Evolutionary conservation across 2,888 invertebrate genomes (phyloP).

Genomic region (Pristionchus japonicus): DNA sequence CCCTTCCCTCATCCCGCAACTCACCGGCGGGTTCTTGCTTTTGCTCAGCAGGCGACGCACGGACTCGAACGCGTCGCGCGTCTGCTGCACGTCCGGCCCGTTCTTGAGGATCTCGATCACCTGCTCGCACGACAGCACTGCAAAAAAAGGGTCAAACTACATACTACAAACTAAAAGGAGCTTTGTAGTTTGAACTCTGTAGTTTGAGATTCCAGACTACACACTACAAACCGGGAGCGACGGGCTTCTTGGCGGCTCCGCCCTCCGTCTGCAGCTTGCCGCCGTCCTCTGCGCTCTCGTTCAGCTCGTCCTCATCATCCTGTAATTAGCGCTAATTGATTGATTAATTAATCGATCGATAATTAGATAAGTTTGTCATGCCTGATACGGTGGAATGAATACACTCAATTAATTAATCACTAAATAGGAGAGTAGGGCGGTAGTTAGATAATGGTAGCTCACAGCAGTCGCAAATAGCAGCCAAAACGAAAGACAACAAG

Average conservation of each 20-base stretch:
- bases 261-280: constrained; percentile 34
- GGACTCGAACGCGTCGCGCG: constrained; percentile 65
- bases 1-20: neutral
- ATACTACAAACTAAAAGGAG: neutral
- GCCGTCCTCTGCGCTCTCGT: constrained; percentile 47
- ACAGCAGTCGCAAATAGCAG: neutral
- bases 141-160: neutral
- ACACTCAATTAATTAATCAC: too few species aligned
- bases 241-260: neutral
- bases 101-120: constrained; percentile 60
- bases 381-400: too few species aligned
- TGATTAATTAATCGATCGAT: neutral
- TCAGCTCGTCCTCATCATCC: constrained; percentile 49
- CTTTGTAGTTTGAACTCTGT: neutral
- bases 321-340: constrained; percentile 9
- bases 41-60: constrained; percentile 87
- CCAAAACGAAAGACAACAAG: neutral
- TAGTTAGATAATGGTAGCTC: neutral
- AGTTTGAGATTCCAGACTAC: neutral
- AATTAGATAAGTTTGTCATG: too few species aligned
- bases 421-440: too few species aligned
- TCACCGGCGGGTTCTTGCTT: constrained; percentile 88
- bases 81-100: constrained; percentile 62
- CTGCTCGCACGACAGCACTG: constrained; percentile 54
- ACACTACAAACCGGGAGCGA: constrained; percentile 20